Percentiles rank a stretch among this genome's conserved stretches.
phyloP scores from a whole-genome alignment of 2,888 invertebrate genomes.

The Hoplodrina blanda region DNA sequence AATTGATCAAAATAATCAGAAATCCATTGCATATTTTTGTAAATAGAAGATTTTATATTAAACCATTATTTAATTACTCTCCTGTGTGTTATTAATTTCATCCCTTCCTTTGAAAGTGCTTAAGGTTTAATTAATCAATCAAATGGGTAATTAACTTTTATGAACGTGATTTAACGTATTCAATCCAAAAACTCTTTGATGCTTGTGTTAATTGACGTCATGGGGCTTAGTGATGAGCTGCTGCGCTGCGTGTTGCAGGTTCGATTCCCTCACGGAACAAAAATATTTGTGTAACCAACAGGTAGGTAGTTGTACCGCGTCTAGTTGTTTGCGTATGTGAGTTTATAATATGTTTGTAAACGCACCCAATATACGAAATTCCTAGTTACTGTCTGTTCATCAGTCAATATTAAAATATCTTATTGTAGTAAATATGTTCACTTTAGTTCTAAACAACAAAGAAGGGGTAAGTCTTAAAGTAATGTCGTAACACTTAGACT shows the following conservation, averaged over 20 bases:
- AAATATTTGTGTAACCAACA: no score
- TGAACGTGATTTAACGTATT: neutral
- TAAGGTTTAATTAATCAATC: neutral
- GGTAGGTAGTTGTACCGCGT: no score
- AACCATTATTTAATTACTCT: slow-evolving; percentile 68
- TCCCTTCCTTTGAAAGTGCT: neutral
- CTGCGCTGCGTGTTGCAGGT: no score
- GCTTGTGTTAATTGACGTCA: no score
- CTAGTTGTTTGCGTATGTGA: no score
- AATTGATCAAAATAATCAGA: slow-evolving; percentile 42
- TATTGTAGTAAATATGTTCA: slow-evolving; percentile 8
- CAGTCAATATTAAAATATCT: neutral
- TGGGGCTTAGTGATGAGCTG: no score
- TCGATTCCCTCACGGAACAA: no score
- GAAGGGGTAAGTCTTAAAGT: slow-evolving; percentile 14
- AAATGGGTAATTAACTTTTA: slow-evolving; percentile 3
- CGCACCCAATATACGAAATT: no score
- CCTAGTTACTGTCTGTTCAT: neutral
- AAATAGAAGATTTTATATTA: slow-evolving; percentile 66
- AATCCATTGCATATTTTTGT: slow-evolving; percentile 47
- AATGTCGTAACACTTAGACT: slow-evolving; percentile 36
- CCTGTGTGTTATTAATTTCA: slow-evolving; percentile 23
- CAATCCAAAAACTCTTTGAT: neutral
- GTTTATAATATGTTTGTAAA: no score
- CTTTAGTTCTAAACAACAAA: slow-evolving; percentile 14